Evolutionary conservation across 2,888 invertebrate species (phyloP), one percentile per base, ranked within the genome.

Genomic region (Rhaphigaster nebulosa): DNA sequence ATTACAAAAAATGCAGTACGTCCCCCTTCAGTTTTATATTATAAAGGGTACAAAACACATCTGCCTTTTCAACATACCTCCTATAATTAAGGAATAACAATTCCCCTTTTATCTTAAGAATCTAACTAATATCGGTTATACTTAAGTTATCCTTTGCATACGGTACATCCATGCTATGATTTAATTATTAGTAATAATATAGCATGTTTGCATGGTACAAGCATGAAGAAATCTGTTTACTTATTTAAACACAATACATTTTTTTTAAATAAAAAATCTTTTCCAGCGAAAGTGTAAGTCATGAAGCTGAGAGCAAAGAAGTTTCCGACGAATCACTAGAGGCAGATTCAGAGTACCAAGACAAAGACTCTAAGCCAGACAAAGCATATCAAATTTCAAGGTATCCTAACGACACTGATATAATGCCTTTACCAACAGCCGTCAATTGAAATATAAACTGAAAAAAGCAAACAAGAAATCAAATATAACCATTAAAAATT

Each of bases 251-350:
- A 2, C 15, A 38, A 38, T 23, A 0, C 38, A 38, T 38, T 38
- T 20, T 13, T 15, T 1, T 1, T 29, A 65, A 29, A 15, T 15
- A 20, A 76, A 76, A 76, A 20, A 38, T 5, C 70, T 88, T 54
- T 56, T 88, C n/a, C 65, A 88, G 88, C n/a, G 88, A 88, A 29
- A 88, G 88, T n/a, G 89, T 41, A 41, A 88, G 88, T n/a, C 88
- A 54, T 41, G 89, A 89, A 89, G 70, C 50, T 20, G 89, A 89
- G 34, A 89, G 65, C 41, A 89, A 89, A 76, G 89, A 89, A 89
- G 41, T 50, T 65, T 70, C 41, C 18, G 89, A 89, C 23, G 70
- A 70, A 45, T 50, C 52, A 18, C 29, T 70, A 1, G 89, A 89
- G 29, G 52, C 41, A 76, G 54, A 60, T 56, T 89, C 89, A 29